Evolutionary conservation across 2,113 vertebrate genomes (phyloP), one percentile per base, ranked within the genome.

Genomic region (Lichenostomus cassidix): DNA sequence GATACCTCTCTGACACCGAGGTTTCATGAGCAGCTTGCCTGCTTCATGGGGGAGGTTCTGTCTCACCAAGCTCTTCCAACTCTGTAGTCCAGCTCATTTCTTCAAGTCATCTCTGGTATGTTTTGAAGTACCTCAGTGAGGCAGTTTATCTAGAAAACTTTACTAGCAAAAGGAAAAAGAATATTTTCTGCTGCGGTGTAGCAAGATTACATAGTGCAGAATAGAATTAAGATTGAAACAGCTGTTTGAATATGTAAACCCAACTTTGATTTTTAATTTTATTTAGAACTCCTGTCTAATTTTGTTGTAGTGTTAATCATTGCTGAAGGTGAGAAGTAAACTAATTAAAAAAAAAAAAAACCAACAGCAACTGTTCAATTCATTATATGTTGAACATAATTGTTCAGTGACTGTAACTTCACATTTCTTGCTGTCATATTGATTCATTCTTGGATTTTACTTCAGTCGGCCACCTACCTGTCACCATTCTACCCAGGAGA

Each of bases 401-500:
- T 68, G 14, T 41, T 20, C 11, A 56, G 37, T 86, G 65, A 52
- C 31, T 44, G 13, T 77, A 79, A 37, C 42, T 69, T 87, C 0
- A 0, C 80, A 44, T 86, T 90, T 82, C 65, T 60, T 88, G 23
- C 39, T 89, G 46, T 55, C 41, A 4, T 22, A 44, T 27, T 58
- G 82, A 83, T 80, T 90, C 9, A 31, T 63, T 83, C 37, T 76
- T 89, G 83, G 31, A 24, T 97, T 96, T 89, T 94, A 22, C 84
- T 97, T 92, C 91, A 98, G 98, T 92, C 97, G 52, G 23, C 98
- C 97, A 27, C 92, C 99, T 39, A 98, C 98, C 23, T 99, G 99
- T 86, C 99, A 99, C 94, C 99, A 99, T 92, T 21, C 97, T 67
- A 97, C 92, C 78, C 98, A 96, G 92, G 98, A 98, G 96, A 97